Base-by-base conservation (phyloP, 2,888 invertebrate genomes). In the Nomada ruficornis region DNA sequence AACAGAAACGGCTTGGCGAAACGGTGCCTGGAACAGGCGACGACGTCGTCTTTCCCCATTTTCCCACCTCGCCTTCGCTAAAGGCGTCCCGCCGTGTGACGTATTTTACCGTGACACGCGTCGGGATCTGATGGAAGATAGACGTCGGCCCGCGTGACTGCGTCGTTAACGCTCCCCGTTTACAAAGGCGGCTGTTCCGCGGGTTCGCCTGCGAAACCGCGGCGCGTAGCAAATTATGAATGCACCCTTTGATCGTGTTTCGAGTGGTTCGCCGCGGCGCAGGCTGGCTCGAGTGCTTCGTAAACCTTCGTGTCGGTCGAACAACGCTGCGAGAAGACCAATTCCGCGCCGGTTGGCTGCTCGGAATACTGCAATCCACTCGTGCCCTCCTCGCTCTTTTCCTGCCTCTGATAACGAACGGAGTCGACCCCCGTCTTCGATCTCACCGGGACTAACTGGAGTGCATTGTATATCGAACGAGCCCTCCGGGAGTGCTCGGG, bases 181-280 rank as follows among this genome's bases (percentile, higher is more conserved):
- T 80, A 81, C 82, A 77, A 80, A 84, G 78, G 75, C 65, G 20
- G 68, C 68, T 26, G 36, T 44, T 52, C 9, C 68, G 60, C 65
- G 71, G 63, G 57, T 67, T 47, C 60, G 50, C 59, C 67, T 42
- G 71, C 54, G 75, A 73, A 86, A 82, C 70, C 85, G 80, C 86
- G 85, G 77, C 65, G 84, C 77, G 74, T 87, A 67, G 83, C 84
- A 77, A 73, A 87, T 82, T 87, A 86, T 87, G 86, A 87, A 87
- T 87, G 80, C 80, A 74, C 72, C 82, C 83, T 86, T 88, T 88
- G 86, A 88, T 87, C 82, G 81, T 26, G 74, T 78, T 86, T 82
- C 70, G 77, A 88, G 83, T 75, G 82, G 52, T 42, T 55, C 75
- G 60, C 75, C 77, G 76, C 60, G 64, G 75, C 74, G 64, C 72